Percentiles rank a stretch among this genome's conserved stretches.
Conservation (phyloP, 2,113 vertebrate genomes). For the Ia io region DNA sequence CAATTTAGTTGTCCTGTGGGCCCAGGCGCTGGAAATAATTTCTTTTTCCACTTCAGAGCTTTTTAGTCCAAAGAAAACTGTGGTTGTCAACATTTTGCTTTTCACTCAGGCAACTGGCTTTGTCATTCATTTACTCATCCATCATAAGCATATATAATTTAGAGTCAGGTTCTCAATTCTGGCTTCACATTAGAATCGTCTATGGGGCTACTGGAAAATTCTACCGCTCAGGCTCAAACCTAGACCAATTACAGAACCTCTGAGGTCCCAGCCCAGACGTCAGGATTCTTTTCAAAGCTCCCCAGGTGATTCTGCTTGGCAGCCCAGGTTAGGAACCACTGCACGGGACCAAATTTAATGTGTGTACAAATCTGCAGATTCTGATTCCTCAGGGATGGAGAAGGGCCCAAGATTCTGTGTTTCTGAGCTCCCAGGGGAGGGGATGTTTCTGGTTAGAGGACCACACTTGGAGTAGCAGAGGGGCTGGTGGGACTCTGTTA, state of each 20-base stretch:
- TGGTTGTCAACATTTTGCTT: conserved; percentile 10
- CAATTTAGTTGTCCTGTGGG: neutral
- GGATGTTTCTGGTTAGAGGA: neutral
- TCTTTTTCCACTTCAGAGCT: conserved; percentile 58
- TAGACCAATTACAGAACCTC: neutral
- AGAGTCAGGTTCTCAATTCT: neutral
- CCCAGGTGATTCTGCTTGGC: neutral
- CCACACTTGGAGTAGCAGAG: neutral
- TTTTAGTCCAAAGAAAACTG: conserved; percentile 44
- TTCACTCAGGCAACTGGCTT: neutral
- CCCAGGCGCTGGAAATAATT: conserved; percentile 18
- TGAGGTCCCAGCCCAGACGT: neutral
- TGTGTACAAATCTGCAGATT: neutral
- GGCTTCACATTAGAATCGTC: neutral
- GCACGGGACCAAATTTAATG: fast-evolving
- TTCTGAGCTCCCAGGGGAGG: neutral
- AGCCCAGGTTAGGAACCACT: neutral
- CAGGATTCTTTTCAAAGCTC: neutral
- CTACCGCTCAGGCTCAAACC: neutral
- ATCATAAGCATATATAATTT: neutral
- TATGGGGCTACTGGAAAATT: neutral
- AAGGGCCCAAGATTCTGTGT: neutral
- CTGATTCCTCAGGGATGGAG: fast-evolving
- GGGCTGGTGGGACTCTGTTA: neutral
- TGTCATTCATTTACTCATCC: neutral